These are phyloP conservation scores for cattle (Bos taurus) DNA, from an alignment of 2,113 vertebrate species.

Conservation along the genomic window DNA sequence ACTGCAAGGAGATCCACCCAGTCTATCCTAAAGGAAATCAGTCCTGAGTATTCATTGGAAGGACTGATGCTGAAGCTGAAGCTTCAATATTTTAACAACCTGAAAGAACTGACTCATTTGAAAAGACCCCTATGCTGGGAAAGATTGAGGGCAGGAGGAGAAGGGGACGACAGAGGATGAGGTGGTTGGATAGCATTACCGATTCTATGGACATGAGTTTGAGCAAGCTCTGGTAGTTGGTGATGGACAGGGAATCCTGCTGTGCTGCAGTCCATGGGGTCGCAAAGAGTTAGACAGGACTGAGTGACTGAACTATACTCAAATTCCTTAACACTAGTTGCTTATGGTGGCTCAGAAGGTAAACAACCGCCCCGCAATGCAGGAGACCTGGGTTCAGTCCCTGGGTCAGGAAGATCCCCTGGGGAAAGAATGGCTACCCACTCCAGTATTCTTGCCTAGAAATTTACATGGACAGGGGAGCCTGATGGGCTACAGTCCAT, in stretches of 20 bases:
- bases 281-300: background rate
- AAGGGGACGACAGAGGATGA: background rate
- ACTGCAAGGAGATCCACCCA: background rate
- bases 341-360: background rate
- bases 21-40: background rate
- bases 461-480: background rate
- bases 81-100: background rate
- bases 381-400: background rate
- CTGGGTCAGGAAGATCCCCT: background rate
- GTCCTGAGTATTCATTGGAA: background rate
- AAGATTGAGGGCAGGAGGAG: background rate
- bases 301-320: background rate
- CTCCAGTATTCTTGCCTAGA: background rate
- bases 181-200: background rate
- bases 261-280: background rate
- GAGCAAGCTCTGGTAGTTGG: background rate
- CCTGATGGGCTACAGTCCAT: background rate
- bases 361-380: background rate
- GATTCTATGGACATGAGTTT: background rate
- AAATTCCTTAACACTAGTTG: background rate
- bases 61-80: background rate
- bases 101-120: background rate
- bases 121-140: background rate
- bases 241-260: background rate
- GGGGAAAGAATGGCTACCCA: background rate